Evolutionary conservation across 1,140 invertebrate species (phyloP).

Genomic region (Drosophila funebris): DNA sequence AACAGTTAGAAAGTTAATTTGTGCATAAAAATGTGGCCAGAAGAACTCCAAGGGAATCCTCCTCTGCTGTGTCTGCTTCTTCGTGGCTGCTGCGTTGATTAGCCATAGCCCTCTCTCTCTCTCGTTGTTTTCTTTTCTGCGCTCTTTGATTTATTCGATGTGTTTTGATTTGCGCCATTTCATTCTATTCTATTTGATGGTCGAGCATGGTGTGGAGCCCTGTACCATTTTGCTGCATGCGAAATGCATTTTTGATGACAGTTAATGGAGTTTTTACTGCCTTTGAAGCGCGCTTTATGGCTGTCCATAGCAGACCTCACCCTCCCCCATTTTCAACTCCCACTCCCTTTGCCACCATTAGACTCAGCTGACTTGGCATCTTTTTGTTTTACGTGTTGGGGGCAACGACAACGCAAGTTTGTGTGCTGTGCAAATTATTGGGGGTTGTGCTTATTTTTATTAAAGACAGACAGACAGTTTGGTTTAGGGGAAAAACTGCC

Average conservation of each 20-base stretch:
- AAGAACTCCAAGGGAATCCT: constrained; percentile 46
- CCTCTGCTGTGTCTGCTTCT: constrained; percentile 27
- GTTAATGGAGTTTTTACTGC: constrained; percentile 81
- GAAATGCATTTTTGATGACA: constrained; percentile 81
- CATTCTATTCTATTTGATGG: constrained; percentile 78
- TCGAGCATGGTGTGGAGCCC: too few relatives aligned
- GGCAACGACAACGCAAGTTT: not conserved
- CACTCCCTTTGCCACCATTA: not conserved
- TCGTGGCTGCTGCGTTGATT: constrained; percentile 52
- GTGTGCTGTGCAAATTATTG: constrained; percentile 50
- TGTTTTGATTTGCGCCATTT: constrained; percentile 77
- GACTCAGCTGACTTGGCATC: constrained; percentile 56
- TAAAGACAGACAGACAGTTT: constrained; percentile 38
- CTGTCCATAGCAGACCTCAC: not conserved
- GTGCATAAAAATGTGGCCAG: constrained; percentile 68
- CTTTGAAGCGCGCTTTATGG: constrained; percentile 56
- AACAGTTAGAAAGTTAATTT: constrained; percentile 74
- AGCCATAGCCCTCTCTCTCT: constrained; percentile 53
- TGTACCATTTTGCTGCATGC: constrained; percentile 63
- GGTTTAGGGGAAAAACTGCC: not conserved
- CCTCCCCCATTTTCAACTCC: not conserved
- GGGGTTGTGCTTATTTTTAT: constrained; percentile 60
- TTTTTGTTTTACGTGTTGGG: constrained; percentile 42
- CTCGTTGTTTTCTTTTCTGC: not conserved
- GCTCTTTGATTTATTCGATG: constrained; percentile 76